Base-by-base conservation (phyloP, 2,888 invertebrate species). In the Eulithis prunata region DNA sequence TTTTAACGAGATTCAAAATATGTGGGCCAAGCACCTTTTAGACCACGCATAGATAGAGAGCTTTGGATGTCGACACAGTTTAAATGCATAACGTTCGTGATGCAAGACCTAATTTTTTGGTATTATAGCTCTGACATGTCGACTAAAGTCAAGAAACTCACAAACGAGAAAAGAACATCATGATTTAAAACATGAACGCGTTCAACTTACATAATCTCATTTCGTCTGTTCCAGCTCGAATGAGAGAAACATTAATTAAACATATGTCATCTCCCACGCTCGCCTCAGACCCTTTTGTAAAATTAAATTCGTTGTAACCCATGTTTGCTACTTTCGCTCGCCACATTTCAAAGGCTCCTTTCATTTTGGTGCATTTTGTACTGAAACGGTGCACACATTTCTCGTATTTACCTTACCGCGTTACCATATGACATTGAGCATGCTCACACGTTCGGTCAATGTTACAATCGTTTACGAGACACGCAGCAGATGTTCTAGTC, bases 211-310 rank as follows among this genome's bases (percentile, higher is more conserved):
- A 80, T 80, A 81, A 84, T 83, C 77, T 81, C 77, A 73, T 74
- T 79, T 75, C 71, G 80, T 77, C 71, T 73, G 76, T 77, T 75
- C 73, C 74, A 64, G 70, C 71, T 70, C 77, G 78, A 80, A 79
- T 78, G 78, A 75, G 77, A 75, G 75, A 70, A 78, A 75, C 79
- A 81, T 83, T 85, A 85, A 85, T 86, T 85, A 83, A 81, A 79
- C 83, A 84, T 77, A 78, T 86, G 85, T 83, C 84, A 84, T 81
- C 74, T 83, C 83, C 82, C 82, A 84, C 83, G 83, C 81, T 66
- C 66, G 72, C 71, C 67, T 70, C 62, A 72, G 63, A 64, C 72
- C 75, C 71, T 75, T 81, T 79, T 82, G 75, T 78, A 74, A 76
- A 79, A 80, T 78, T 77, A 78, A 70, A 76, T 71, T 78, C 75